Conservation (phyloP, 1,140 invertebrate genomes). For the Sitodiplosis mosellana region DNA sequence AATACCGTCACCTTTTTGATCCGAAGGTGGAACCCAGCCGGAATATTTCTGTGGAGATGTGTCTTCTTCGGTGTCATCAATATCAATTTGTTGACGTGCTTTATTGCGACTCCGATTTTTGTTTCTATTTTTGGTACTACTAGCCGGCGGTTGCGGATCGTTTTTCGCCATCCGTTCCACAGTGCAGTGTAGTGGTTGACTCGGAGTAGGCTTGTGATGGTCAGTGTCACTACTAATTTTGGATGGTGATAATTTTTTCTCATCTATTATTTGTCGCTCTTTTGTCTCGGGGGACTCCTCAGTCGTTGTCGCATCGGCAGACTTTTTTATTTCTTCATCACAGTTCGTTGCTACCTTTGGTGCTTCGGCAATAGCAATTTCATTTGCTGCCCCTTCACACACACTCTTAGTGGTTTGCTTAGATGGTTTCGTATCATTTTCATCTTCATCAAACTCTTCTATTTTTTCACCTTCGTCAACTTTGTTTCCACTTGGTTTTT, state of each 20-base stretch:
- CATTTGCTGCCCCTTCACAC: neutral
- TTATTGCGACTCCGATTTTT: slow-evolving; percentile 16
- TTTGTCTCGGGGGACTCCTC: neutral
- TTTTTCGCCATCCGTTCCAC: slow-evolving; percentile 2
- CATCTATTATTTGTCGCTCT: neutral
- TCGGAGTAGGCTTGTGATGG: no score
- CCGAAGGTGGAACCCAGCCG: slow-evolving; percentile 54
- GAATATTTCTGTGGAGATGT: slow-evolving; percentile 41
- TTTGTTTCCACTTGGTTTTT: slow-evolving; percentile 4
- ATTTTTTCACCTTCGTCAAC: slow-evolving; percentile 15
- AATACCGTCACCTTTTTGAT: slow-evolving; percentile 61
- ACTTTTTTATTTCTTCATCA: slow-evolving; percentile 2
- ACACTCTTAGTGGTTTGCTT: neutral
- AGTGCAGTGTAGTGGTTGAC: neutral
- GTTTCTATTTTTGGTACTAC: slow-evolving; percentile 7
- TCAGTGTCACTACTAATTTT: neutral
- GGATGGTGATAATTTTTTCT: neutral
- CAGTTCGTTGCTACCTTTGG: neutral
- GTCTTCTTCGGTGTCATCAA: slow-evolving; percentile 30
- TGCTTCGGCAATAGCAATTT: neutral
- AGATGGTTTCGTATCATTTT: slow-evolving; percentile 7
- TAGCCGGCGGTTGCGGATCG: slow-evolving; percentile 2
- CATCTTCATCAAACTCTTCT: slow-evolving; percentile 22
- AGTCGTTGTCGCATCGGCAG: neutral
- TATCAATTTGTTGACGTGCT: slow-evolving; percentile 22